phyloP scores from a whole-genome alignment of 2,888 invertebrate genomes.

The Charanyca ferruginea region DNA sequence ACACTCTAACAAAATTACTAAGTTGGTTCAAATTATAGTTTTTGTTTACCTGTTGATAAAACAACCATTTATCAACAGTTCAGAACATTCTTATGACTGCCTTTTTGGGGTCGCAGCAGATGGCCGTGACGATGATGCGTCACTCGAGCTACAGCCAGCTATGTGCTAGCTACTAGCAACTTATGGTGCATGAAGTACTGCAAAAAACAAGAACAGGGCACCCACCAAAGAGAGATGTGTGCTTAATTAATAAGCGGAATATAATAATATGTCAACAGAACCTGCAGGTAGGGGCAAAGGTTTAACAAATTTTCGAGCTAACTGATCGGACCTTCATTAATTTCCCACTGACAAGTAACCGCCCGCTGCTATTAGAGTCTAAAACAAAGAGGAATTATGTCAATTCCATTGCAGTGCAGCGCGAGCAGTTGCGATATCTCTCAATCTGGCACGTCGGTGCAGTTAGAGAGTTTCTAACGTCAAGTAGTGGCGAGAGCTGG shows the following conservation, averaged over 20 bases:
- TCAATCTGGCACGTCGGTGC: constrained; percentile 63
- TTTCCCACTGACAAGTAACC: constrained; percentile 61
- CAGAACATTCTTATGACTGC: constrained; percentile 17
- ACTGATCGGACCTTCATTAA: constrained; percentile 62
- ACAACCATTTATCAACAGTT: constrained; percentile 22
- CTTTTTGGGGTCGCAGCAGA: constrained; percentile 18
- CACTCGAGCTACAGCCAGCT: background rate
- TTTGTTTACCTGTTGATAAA: constrained; percentile 48
- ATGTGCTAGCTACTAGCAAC: background rate
- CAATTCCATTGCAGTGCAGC: constrained; percentile 62
- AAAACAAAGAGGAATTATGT: constrained; percentile 75
- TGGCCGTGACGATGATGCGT: constrained; percentile 1
- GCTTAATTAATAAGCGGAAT: constrained; percentile 43
- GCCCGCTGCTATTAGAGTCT: constrained; percentile 68
- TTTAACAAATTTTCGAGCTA: constrained; percentile 50
- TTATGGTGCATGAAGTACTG: background rate
- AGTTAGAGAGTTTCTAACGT: constrained; percentile 50
- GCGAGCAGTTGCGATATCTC: constrained; percentile 64
- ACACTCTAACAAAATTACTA: constrained; percentile 56
- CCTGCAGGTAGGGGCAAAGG: constrained; percentile 43
- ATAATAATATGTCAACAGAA: constrained; percentile 46
- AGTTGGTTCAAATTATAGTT: constrained; percentile 50
- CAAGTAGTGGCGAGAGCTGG: constrained; percentile 76
- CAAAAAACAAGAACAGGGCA: background rate
- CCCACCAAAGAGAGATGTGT: constrained; percentile 31